Percentiles rank a stretch among this genome's conserved stretches.
Conservation (phyloP, 2,797 vertebrate genomes). For the Sphenopsis melanotis region DNA sequence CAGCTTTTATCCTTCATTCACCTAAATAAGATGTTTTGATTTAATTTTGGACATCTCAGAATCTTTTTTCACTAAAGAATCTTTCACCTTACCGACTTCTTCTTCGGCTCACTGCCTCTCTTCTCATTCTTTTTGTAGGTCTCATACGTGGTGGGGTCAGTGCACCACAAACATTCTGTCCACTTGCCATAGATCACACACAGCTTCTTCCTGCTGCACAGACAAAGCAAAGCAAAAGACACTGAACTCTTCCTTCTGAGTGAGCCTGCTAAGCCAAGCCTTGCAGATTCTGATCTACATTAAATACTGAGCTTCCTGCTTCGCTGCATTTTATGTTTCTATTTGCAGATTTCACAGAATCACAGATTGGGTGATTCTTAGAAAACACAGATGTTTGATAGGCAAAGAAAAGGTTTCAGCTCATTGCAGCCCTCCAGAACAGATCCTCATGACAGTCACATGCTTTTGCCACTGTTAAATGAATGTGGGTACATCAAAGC, state of each 20-base stretch:
- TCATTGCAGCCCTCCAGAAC: neutral
- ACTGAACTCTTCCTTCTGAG: neutral
- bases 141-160: constrained; percentile 85
- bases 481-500: neutral
- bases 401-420: neutral
- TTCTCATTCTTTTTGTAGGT: constrained; percentile 85
- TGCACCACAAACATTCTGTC: constrained; percentile 94
- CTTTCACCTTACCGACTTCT: constrained; percentile 78
- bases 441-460: neutral
- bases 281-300: neutral
- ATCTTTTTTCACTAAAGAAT: neutral
- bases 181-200: constrained; percentile 95
- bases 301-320: neutral
- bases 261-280: neutral
- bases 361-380: neutral
- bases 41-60: neutral
- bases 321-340: neutral
- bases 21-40: neutral
- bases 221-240: neutral
- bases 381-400: neutral
- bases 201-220: constrained; percentile 88
- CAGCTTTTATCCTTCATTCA: neutral
- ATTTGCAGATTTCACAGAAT: neutral
- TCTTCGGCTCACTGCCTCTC: constrained; percentile 80
- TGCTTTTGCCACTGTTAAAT: neutral